Percentiles rank a stretch among this genome's conserved stretches.
phyloP scores from a whole-genome alignment of 2,797 vertebrate species.

The Yasuhikotakia modesta region DNA sequence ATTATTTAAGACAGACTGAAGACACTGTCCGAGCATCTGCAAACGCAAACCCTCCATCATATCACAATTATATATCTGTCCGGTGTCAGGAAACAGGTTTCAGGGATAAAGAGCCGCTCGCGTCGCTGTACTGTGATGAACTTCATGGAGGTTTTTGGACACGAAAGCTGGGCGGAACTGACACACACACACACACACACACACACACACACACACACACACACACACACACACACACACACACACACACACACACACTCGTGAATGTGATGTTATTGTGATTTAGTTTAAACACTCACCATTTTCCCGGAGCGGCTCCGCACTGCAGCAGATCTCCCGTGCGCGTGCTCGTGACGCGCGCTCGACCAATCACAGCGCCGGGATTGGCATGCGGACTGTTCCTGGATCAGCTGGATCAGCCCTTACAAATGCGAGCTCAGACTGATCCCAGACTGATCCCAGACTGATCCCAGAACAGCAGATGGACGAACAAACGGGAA shows the following conservation, averaged over 20 bases:
- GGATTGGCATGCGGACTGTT: not conserved
- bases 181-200: not conserved
- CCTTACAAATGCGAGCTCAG: not conserved
- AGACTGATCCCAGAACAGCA: conserved; percentile 39
- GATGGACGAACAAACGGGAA: not conserved
- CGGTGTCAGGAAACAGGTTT: too few species aligned
- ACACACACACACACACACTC: not conserved
- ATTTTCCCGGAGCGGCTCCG: conserved; percentile 60
- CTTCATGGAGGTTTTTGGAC: not conserved
- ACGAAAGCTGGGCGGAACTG: conserved; percentile 4
- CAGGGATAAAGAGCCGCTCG: not conserved
- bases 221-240: not conserved
- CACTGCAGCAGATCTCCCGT: conserved; percentile 45
- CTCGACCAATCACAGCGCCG: conserved; percentile 52
- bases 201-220: not conserved
- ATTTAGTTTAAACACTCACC: conserved; percentile 57
- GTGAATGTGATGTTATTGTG: not conserved
- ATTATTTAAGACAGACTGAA: not conserved
- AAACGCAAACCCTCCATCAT: conserved; percentile 30
- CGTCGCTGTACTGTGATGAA: not conserved
- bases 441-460: conserved; percentile 30
- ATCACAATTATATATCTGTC: too few species aligned
- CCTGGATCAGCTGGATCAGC: conserved; percentile 15
- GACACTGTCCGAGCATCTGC: not conserved
- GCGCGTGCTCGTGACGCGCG: conserved; percentile 55